Conservation (phyloP, 2,888 invertebrate species). For the Cryptus viduatorius region DNA sequence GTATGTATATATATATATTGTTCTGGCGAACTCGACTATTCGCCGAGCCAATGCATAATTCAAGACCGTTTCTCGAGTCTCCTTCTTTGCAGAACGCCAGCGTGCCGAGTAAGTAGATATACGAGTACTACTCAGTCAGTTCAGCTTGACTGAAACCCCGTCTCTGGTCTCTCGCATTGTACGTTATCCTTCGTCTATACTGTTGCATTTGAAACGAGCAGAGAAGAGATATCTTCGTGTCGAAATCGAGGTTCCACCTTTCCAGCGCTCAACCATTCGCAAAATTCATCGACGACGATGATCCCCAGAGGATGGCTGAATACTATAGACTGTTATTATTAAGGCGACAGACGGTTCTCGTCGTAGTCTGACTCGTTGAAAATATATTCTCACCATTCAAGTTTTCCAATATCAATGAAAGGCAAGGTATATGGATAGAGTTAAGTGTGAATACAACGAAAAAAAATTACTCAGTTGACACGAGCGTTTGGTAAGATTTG, state of each 20-base stretch:
- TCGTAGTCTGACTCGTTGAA: constrained; percentile 12
- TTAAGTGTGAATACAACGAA: not conserved
- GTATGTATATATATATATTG: constrained; percentile 39
- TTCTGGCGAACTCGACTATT: constrained; percentile 58
- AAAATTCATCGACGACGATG: constrained; percentile 49
- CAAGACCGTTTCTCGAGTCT: constrained; percentile 60
- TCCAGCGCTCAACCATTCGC: constrained; percentile 21
- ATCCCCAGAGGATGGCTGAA: constrained; percentile 20
- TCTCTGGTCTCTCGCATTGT: constrained; percentile 43
- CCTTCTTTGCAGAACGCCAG: constrained; percentile 44
- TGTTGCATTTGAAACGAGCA: constrained; percentile 37
- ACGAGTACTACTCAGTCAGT: constrained; percentile 62
- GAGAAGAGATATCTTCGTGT: constrained; percentile 9
- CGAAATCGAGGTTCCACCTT: constrained; percentile 24
- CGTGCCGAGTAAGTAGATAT: constrained; percentile 62
- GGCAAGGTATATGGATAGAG: constrained; percentile 15
- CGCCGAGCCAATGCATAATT: constrained; percentile 66
- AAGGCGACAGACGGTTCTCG: constrained; percentile 34
- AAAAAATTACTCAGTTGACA: not conserved
- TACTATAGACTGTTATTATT: constrained; percentile 47
- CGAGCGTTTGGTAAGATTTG: too few species aligned
- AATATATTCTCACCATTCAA: constrained; percentile 33
- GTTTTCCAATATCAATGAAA: constrained; percentile 23
- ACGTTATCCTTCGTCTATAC: constrained; percentile 35
- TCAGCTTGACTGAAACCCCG: constrained; percentile 52